Base-by-base conservation (phyloP, 2,113 vertebrate genomes). In the Perca schrenkii region DNA sequence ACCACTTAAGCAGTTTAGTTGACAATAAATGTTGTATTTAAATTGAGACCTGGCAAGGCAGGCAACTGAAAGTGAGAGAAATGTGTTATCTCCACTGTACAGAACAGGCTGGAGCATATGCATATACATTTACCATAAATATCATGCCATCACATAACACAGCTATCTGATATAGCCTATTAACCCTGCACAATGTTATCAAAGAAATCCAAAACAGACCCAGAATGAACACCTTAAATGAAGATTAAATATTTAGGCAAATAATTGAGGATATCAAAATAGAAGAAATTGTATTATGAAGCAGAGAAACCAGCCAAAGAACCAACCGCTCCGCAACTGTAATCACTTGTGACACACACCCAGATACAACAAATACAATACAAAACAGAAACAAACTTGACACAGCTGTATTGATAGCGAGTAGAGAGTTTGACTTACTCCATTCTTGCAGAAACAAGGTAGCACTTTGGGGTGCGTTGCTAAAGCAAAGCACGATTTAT, bases 401-500 rank as follows among this genome's bases (percentile, higher is more conserved):
- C 50, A 60, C 36, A 70, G 52, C 34, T 57, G 40, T 15, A 65
- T 47, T 0, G 4, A 74, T 4, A 6, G 28, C 4, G n/a, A 62
- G 61, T 14, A 78, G 14, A 83, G 50, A 80, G 79, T 88, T 77
- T 28, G 14, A 96, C 95, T 96, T 95, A 96, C 95, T 96, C 95
- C 95, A 96, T 96, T 94, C 89, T 95, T 92, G 95, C 95, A 77
- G 78, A 79, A 88, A 87, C 92, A 89, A n/a, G 84, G 88, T 92
- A 94, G 89, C 86, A 64, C 89, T 93, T 89, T 79, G 72, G 90
- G 91, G 95, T 96, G 95, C 95, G 95, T 95, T 96, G 95, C 95
- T 74, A 84, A 90, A 92, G 95, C 95, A 96, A 96, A 94, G 95
- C 95, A 96, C 95, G 91, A 69, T 60, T 92, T 92, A 74, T 93